Conservation (phyloP, 1,140 invertebrate species). For the Stegodyphus dumicola region DNA sequence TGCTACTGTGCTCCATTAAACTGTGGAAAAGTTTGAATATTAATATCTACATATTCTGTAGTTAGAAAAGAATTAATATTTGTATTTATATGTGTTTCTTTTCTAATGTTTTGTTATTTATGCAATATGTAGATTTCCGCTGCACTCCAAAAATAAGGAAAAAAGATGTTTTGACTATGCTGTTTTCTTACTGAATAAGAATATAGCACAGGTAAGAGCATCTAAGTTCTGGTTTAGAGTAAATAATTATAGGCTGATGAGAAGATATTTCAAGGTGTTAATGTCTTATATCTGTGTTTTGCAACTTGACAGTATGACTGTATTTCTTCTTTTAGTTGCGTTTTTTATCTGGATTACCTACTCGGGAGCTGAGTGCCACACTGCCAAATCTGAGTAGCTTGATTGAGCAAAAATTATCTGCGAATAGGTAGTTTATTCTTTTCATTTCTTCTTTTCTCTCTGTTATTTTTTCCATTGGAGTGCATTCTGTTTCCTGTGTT, state of each 20-base stretch:
- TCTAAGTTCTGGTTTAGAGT: constrained; percentile 10
- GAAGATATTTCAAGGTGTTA: not conserved
- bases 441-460: too few species aligned
- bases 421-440: constrained; percentile 37
- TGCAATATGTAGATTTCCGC: constrained; percentile 73
- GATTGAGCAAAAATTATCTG: constrained; percentile 65
- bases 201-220: constrained; percentile 78
- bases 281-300: not conserved
- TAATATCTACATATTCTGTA: too few species aligned
- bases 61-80: too few species aligned
- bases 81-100: too few species aligned
- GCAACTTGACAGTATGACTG: not conserved
- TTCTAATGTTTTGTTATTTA: too few species aligned
- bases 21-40: too few species aligned
- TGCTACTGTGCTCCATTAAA: too few species aligned
- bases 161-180: constrained; percentile 83
- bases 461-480: too few species aligned
- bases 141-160: constrained; percentile 81
- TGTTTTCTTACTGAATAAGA: constrained; percentile 88
- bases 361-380: constrained; percentile 78
- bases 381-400: constrained; percentile 78
- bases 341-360: constrained; percentile 78
- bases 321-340: constrained; percentile 70
- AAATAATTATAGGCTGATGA: constrained; percentile 12
- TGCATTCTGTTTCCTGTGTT: too few species aligned